Evolutionary conservation across 2,797 vertebrate species (phyloP), one percentile per base, ranked within the genome.

Genomic region (Gila robusta): DNA sequence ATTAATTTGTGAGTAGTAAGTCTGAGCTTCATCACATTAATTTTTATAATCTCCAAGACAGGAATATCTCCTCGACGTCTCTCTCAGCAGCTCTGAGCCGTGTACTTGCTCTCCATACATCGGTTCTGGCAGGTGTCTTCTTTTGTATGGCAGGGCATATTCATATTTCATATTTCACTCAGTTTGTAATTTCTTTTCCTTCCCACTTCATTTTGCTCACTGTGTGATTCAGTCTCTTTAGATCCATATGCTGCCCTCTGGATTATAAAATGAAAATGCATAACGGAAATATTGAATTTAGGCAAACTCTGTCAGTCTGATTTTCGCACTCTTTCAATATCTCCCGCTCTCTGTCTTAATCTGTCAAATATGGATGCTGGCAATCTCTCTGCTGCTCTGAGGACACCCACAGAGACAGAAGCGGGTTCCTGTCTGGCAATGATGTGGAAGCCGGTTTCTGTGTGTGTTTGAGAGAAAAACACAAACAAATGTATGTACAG

Each of bases 351-450:
- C 78, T 16, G 77, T 81, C 78, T 86, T 41, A 66, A 37, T 66
- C 78, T 74, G 84, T 86, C 78, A 86, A 67, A 81, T 66, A 66
- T 66, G 41, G 54, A 81, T 73, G 77, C 41, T 86, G 84, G 69
- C 84, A 80, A 73, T 44, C 56, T 88, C 79, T 85, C 81, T 67
- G 41, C 67, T 28, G 28, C 76, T 73, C 72, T 19, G 87, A 70
- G 77, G 21, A 86, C 85, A 83, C 89, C 85, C 71, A 87, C 83
- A 83, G 80, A 71, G 85, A 69, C 49, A 82, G 77, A 82, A 79
- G 72, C 82, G 3, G 89, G 87, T 83, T 85, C 70, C 72, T 44
- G 39, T 87, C 73, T 83, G 80, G 49, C 80, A 88, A 54, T 85
- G 69, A 69, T 90, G 62, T 81, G 77, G 62, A 72, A 82, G 77